Evolutionary conservation across 2,113 vertebrate species (phyloP).

Genomic region (Cacatua alba): DNA sequence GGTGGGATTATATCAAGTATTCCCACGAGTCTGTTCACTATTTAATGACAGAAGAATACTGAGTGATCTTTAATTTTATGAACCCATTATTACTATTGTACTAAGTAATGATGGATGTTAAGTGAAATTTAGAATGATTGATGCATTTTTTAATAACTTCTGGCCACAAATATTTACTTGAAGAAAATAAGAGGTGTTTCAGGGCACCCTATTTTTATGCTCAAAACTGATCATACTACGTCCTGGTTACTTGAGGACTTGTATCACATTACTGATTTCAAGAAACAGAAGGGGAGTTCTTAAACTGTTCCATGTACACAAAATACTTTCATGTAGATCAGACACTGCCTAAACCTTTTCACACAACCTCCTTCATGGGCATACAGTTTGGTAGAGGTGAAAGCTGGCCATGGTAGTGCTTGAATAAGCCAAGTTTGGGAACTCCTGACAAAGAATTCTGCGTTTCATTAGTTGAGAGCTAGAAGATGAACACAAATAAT

Average conservation of each 20-base stretch:
- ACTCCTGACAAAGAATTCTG: not conserved
- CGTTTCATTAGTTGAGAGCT: not conserved
- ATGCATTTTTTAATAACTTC: not conserved
- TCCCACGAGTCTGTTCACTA: not conserved
- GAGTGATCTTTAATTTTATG: not conserved
- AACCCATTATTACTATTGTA: not conserved
- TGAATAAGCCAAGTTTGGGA: not conserved
- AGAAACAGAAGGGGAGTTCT: not conserved
- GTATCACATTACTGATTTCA: not conserved
- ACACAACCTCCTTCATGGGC: not conserved
- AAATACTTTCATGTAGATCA: not conserved
- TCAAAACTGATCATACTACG: not conserved
- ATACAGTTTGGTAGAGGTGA: not conserved
- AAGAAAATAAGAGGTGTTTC: not conserved
- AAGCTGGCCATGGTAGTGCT: not conserved
- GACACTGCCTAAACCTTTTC: not conserved
- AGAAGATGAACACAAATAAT: not conserved
- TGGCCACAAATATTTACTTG: not conserved
- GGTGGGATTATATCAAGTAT: not conserved
- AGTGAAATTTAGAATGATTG: not conserved
- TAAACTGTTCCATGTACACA: not conserved
- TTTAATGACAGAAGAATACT: not conserved
- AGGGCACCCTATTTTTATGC: not conserved
- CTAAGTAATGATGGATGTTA: not conserved
- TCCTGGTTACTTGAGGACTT: not conserved